A percentile compares a stretch with the other conserved stretches of the same genome.
These are phyloP conservation scores for Cotesia typhae DNA, from an alignment of 1,140 invertebrate species.

Conservation along the genomic window DNA sequence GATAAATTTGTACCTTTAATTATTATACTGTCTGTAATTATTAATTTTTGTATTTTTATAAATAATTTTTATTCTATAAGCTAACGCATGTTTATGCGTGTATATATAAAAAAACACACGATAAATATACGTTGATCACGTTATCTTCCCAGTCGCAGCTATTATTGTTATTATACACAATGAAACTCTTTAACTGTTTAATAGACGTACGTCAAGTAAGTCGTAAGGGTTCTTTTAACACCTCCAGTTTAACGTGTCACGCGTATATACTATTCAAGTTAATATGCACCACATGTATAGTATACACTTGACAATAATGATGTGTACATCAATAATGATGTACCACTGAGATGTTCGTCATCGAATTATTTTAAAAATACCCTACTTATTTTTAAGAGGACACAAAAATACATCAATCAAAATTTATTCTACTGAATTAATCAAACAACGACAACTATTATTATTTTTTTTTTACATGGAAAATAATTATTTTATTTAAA, in stretches of 20 bases:
- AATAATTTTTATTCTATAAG: not conserved
- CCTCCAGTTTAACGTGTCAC: slow-evolving; percentile 29
- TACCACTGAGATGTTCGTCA: not conserved
- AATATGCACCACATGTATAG: slow-evolving; percentile 13
- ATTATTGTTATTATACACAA: slow-evolving; percentile 51
- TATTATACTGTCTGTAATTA: not conserved
- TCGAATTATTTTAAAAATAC: not conserved
- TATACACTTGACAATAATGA: not conserved
- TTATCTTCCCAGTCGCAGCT: slow-evolving; percentile 41
- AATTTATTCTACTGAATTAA: not conserved
- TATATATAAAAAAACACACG: slow-evolving; percentile 32
- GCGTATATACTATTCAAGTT: slow-evolving; percentile 22
- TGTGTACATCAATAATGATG: too few species aligned
- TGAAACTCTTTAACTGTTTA: slow-evolving; percentile 48
- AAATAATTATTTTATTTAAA: slow-evolving; percentile 16
- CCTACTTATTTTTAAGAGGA: not conserved
- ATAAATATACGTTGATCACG: slow-evolving; percentile 42
- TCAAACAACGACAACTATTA: not conserved
- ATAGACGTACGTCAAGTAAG: slow-evolving; percentile 46
- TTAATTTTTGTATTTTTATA: not conserved
- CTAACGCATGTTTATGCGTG: not conserved
- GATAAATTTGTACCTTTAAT: not conserved
- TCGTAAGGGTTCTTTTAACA: slow-evolving; percentile 41
- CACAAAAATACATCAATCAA: slow-evolving; percentile 9
- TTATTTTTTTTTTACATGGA: not conserved